phyloP scores from a whole-genome alignment of 2,888 invertebrate species.

The Drosophila borborema region DNA sequence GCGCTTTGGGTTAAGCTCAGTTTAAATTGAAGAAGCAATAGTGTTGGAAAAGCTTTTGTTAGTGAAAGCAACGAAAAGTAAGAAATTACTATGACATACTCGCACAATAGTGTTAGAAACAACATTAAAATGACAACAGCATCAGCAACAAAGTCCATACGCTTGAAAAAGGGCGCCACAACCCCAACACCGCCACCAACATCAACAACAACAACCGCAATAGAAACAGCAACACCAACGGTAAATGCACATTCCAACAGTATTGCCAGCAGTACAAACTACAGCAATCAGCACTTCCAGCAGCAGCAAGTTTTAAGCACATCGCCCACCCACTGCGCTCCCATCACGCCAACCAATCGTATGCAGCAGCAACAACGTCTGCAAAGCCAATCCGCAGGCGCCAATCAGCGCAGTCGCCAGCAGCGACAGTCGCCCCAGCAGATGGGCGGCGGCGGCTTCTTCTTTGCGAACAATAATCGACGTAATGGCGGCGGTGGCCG shows the following conservation, averaged over 20 bases:
- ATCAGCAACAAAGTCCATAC: slow-evolving; percentile 81
- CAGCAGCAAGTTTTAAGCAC: slow-evolving; percentile 68
- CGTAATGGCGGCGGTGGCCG: slow-evolving; percentile 62
- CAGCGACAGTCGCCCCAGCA: slow-evolving; percentile 75
- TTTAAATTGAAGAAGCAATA: slow-evolving; percentile 23
- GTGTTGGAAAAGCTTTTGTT: slow-evolving; percentile 33
- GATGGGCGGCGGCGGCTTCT: slow-evolving; percentile 61
- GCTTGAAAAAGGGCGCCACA: slow-evolving; percentile 76
- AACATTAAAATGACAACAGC: slow-evolving; percentile 84
- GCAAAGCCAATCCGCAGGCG: slow-evolving; percentile 66
- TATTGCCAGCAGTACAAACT: slow-evolving; percentile 85
- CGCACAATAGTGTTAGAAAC: slow-evolving; percentile 85
- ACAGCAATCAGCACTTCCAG: slow-evolving; percentile 57
- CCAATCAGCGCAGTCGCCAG: slow-evolving; percentile 68
- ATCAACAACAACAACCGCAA: slow-evolving; percentile 59
- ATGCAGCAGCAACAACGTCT: slow-evolving; percentile 49
- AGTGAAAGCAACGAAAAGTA: slow-evolving; percentile 53
- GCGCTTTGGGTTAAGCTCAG: slow-evolving; percentile 45
- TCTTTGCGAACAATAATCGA: slow-evolving; percentile 63
- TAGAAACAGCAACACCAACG: slow-evolving; percentile 71
- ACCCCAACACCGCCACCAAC: slow-evolving; percentile 55
- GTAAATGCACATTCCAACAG: slow-evolving; percentile 85
- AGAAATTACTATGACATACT: slow-evolving; percentile 84
- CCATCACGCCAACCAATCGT: slow-evolving; percentile 57
- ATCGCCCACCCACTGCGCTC: slow-evolving; percentile 54